Evolutionary conservation across 2,113 vertebrate genomes (phyloP), one percentile per base, ranked within the genome.

Genomic region (Pelecanus crispus): DNA sequence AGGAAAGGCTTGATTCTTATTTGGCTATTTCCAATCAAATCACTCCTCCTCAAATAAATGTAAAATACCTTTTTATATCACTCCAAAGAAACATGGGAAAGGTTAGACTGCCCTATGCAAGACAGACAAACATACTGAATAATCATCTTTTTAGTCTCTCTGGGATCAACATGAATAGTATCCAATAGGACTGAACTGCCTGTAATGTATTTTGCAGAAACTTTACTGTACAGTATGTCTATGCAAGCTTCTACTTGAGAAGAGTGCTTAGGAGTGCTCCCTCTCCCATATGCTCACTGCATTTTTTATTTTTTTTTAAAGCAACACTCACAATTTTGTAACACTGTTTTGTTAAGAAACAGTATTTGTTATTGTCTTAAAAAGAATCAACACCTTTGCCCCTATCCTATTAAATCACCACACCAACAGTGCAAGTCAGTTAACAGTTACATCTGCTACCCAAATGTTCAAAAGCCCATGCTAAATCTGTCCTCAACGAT

Each of bases 81-180:
- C 34, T 72, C 67, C 50, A 34, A 13, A 74, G 38, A 19, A 31
- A 34, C 17, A 25, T 1, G 10, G 45, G 62, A 10, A 38, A 80
- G 40, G 44, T 47, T 2, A 50, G 45, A 12, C 17, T 66, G 61
- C 17, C 21, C 40, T 40, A 2, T 0, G 12, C 50, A 49, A n/a
- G 24, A 44, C 58, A 29, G 59, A 34, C 19, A 62, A 56, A 29
- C 31, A 34, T 22, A 25, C 0, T 0, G 2, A 68, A 8, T 3
- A 8, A 45, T 8, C 42, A 21, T 3, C 56, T 59, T 31, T 7
- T 17, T 56, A 53, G 31, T 44, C 40, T 31, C 74, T 44, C 22
- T 28, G 19, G 34, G 29, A 52, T 45, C 2, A 1, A 67, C 12
- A 14, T 0, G 4, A 71, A 11, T 1, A 32, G 20, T 9, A 21